A percentile compares a stretch with the other conserved stretches of the same genome.
These are phyloP conservation scores for Argynnis bischoffii DNA, from an alignment of 2,888 invertebrate genomes.

Conservation along the genomic window DNA sequence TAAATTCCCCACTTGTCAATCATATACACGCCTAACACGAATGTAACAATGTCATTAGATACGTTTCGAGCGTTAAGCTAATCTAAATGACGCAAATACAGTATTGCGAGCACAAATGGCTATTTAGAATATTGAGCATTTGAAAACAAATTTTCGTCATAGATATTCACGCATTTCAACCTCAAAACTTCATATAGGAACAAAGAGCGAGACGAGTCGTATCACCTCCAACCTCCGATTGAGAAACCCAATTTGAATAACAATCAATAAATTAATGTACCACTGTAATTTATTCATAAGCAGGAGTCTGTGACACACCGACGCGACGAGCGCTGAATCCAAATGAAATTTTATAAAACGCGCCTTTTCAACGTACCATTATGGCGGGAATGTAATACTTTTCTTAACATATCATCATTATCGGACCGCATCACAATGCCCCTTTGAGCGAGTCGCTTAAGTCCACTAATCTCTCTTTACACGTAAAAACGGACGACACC, in stretches of 20 bases:
- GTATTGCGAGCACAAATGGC: slow-evolving; percentile 46
- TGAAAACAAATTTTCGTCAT: slow-evolving; percentile 61
- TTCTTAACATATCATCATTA: slow-evolving; percentile 79
- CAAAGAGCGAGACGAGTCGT: slow-evolving; percentile 65
- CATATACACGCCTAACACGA: slow-evolving; percentile 42
- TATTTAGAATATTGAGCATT: slow-evolving; percentile 55
- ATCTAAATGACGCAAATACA: slow-evolving; percentile 57
- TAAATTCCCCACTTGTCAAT: slow-evolving; percentile 60
- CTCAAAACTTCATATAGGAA: slow-evolving; percentile 64
- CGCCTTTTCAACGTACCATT: slow-evolving; percentile 72
- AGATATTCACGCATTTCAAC: slow-evolving; percentile 56
- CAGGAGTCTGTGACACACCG: slow-evolving; percentile 68
- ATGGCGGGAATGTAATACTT: slow-evolving; percentile 74
- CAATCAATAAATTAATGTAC: slow-evolving; percentile 82
- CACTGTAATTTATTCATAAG: slow-evolving; percentile 76
- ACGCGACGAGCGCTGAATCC: slow-evolving; percentile 73
- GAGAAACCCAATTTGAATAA: slow-evolving; percentile 81
- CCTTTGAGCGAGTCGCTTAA: slow-evolving; percentile 71
- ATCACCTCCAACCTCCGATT: slow-evolving; percentile 80
- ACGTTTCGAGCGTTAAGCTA: slow-evolving; percentile 47
- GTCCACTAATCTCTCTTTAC: slow-evolving; percentile 79
- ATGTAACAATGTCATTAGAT: slow-evolving; percentile 58
- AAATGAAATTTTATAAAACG: slow-evolving; percentile 78
- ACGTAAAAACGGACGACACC: slow-evolving; percentile 74
- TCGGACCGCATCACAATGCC: slow-evolving; percentile 72